Evolutionary conservation across 1,140 invertebrate species (phyloP).

Genomic region (Drosophila suzukii): DNA sequence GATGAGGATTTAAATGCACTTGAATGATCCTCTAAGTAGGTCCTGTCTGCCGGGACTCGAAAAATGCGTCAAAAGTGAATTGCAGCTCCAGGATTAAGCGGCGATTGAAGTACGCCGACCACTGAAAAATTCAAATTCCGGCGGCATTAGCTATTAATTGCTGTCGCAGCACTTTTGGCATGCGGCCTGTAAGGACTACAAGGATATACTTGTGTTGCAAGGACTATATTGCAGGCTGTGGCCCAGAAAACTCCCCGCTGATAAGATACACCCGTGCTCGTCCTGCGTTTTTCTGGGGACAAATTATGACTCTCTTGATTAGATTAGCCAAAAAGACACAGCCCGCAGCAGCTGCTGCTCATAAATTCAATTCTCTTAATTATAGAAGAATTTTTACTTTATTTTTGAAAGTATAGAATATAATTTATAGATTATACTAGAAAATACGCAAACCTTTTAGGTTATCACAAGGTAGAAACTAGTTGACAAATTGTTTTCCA

Average conservation of each 20-base stretch:
- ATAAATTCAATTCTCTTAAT: constrained; percentile 13
- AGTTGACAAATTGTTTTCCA: constrained; percentile 15
- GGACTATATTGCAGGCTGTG: constrained; percentile 36
- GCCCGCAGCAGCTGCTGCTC: constrained; percentile 16
- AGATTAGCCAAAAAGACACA: constrained; percentile 44
- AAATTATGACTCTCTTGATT: constrained; percentile 68
- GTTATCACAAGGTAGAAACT: neutral
- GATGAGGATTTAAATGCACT: constrained; percentile 76
- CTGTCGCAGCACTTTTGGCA: constrained; percentile 67
- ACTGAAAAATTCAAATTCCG: constrained; percentile 1
- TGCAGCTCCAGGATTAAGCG: constrained; percentile 68
- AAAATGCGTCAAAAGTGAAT: constrained; percentile 80
- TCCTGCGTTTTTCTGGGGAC: constrained; percentile 28
- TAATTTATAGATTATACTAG: no score
- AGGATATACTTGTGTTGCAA: constrained; percentile 10
- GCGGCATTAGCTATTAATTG: constrained; percentile 62
- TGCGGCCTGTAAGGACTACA: constrained; percentile 50
- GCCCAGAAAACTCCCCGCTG: constrained; percentile 15
- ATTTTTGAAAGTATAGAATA: no score
- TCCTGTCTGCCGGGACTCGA: neutral
- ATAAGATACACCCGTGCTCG: constrained; percentile 52
- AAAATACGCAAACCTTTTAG: neutral
- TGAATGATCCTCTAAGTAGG: constrained; percentile 59
- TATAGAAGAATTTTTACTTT: neutral
- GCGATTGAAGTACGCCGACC: constrained; percentile 69